Base-by-base conservation (phyloP, 1,140 invertebrate genomes). In the Drosophila dunni region DNA sequence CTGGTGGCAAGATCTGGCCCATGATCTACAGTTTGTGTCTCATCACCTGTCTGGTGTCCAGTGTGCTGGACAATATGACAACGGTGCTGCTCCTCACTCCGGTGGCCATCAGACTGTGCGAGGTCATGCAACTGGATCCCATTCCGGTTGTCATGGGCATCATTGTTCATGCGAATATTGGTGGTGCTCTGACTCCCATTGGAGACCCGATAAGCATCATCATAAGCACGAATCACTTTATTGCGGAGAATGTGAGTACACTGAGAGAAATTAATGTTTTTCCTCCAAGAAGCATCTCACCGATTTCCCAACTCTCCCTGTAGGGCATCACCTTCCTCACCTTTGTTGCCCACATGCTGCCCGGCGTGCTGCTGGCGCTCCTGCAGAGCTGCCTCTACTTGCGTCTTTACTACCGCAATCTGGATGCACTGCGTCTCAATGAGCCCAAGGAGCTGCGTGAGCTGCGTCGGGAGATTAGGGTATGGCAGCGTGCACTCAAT, bases 151-250 rank as follows among this genome's bases (percentile, higher is more conserved):
- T 96, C 11, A 96, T 96, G 75, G 93, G 94, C 10, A 94, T 95
- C 84, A 94, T 97, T 10, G 94, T 97, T 38, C 97, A 96, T 81
- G 96, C 96, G 0, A 97, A 97, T 75, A 96, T 97, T 72, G 96
- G 96, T 1, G 96, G 96, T 0, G 95, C 96, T 2, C 93, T 96
- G 2, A 97, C 96, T 1, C 96, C 96, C 0, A 94, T 97, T 34
- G 96, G 96, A 0, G 96, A 97, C 92, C 96, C 96, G 8, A 96
- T 96, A 0, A 97, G 97, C 92, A 96, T 97, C 7, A 97, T 97
- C 60, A 96, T 97, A 5, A 94, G 96, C n/a, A 95, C 94, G 0
- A 95, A 96, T 93, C 90, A 91, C 38, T 93, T 94, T n/a, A 94
- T 96, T 20, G 92, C 93, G 9, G 92, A 93, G 53, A 93, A 94